Conservation (phyloP, 1,140 invertebrate species). For the Pogonognathellus flavescens region DNA sequence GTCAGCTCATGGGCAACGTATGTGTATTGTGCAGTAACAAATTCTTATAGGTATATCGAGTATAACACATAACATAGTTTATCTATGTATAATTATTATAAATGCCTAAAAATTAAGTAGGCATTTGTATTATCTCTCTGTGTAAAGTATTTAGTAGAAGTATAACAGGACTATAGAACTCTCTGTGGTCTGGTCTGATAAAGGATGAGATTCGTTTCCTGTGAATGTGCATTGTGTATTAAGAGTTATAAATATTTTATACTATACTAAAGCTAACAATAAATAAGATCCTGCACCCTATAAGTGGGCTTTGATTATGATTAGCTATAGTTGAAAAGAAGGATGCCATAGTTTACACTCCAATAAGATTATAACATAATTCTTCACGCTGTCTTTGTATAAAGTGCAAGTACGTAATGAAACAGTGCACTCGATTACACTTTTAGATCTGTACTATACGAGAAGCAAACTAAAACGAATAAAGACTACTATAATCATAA, state of each 20-base stretch:
- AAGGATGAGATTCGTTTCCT: not conserved
- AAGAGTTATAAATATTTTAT: not conserved
- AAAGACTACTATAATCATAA: no score
- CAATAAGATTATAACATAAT: slow-evolving; percentile 26
- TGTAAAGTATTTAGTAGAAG: no score
- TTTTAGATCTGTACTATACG: not conserved
- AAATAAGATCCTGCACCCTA: no score
- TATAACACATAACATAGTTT: no score
- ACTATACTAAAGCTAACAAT: no score
- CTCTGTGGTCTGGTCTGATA: not conserved
- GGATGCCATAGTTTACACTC: slow-evolving; percentile 49
- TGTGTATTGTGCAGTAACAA: not conserved
- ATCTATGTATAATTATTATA: no score
- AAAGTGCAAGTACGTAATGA: slow-evolving; percentile 35
- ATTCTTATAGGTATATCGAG: no score
- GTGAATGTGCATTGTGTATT: not conserved
- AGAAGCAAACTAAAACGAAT: no score
- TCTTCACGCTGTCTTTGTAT: slow-evolving; percentile 30
- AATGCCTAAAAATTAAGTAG: no score
- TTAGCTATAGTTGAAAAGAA: slow-evolving; percentile 21
- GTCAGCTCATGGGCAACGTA: not conserved
- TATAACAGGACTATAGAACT: no score
- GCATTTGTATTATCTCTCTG: no score
- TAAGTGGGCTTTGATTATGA: not conserved
- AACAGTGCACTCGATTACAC: slow-evolving; percentile 38